phyloP scores from a whole-genome alignment of 2,888 invertebrate genomes.

The Cacoxenus indagator region DNA sequence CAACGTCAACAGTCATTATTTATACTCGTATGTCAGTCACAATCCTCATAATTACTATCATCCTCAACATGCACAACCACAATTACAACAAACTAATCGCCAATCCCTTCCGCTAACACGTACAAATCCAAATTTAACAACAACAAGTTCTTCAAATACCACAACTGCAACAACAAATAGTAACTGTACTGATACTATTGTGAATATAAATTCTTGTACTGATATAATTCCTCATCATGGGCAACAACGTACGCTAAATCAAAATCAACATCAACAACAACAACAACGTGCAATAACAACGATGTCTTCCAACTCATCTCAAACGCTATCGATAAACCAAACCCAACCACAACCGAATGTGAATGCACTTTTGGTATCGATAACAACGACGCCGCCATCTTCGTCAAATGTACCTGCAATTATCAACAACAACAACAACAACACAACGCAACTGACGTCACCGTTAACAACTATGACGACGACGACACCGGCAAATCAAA shows the following conservation, averaged over 20 bases:
- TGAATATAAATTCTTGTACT: conserved; percentile 71
- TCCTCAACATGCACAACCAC: conserved; percentile 46
- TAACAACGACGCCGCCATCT: conserved; percentile 14
- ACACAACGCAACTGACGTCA: too few relatives aligned
- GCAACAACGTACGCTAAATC: conserved; percentile 38
- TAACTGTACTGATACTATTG: conserved; percentile 69
- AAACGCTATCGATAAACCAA: not conserved
- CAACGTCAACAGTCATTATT: conserved; percentile 24
- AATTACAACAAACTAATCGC: conserved; percentile 66
- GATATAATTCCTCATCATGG: conserved; percentile 67
- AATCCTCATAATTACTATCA: conserved; percentile 30
- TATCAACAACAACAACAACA: not conserved
- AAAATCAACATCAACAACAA: conserved; percentile 24
- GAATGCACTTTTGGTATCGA: not conserved
- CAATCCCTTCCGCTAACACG: conserved; percentile 68
- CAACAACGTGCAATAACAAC: conserved; percentile 29
- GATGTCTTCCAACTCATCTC: conserved; percentile 2
- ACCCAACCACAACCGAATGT: conserved; percentile 2
- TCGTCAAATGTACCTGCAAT: conserved; percentile 11
- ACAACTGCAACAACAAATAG: conserved; percentile 68
- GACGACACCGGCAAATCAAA: conserved; percentile 28
- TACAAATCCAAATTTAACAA: conserved; percentile 69
- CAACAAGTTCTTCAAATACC: conserved; percentile 68
- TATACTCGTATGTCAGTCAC: conserved; percentile 26
- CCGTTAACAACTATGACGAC: conserved; percentile 8